Percentiles rank a stretch among this genome's conserved stretches.
These are phyloP conservation scores for Corvus hawaiiensis DNA, from an alignment of 2,113 vertebrate genomes.

Conservation along the genomic window DNA sequence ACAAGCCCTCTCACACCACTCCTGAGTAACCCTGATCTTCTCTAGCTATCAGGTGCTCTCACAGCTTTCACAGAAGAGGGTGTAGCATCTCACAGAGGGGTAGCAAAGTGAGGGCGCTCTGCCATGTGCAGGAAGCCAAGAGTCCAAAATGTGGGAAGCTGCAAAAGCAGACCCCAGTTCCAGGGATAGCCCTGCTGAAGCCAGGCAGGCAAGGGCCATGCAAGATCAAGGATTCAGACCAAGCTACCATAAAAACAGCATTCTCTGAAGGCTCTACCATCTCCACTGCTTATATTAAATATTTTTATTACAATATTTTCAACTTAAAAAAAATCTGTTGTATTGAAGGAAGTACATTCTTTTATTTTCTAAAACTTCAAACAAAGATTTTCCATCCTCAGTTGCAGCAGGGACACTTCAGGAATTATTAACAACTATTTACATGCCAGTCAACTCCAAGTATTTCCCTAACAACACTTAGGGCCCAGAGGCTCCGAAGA, in stretches of 20 bases:
- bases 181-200: background rate
- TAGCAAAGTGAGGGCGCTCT: background rate
- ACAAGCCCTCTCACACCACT: background rate
- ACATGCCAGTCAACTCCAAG: background rate
- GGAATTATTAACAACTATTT: background rate
- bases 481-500: background rate
- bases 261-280: background rate
- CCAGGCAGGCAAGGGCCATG: fast-evolving
- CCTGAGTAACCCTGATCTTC: background rate
- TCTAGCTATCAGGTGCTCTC: background rate
- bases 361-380: background rate
- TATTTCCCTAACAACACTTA: background rate
- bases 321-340: background rate
- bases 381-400: background rate
- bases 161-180: background rate
- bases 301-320: background rate
- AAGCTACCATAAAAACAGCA: background rate
- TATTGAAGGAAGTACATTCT: background rate
- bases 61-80: background rate
- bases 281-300: background rate
- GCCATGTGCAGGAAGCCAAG: background rate
- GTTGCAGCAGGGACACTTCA: background rate
- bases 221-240: background rate
- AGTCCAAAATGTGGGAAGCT: background rate
- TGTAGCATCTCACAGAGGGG: background rate